Evolutionary conservation across 2,888 invertebrate species (phyloP).

Genomic region (Lacanobia oleracea): DNA sequence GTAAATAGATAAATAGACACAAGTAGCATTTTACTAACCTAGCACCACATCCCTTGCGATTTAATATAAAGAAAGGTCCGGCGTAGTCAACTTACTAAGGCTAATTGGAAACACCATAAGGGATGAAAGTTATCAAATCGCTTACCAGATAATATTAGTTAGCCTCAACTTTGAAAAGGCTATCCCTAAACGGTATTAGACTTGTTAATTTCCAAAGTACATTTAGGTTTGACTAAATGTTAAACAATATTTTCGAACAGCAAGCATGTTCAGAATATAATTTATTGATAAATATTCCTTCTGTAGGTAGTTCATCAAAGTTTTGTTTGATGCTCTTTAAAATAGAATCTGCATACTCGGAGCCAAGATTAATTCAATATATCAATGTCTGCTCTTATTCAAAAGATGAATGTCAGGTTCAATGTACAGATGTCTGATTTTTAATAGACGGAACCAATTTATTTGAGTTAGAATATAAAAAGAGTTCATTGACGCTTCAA

Average conservation of each 20-base stretch:
- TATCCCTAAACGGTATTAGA: slow-evolving; percentile 13
- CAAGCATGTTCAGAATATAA: neutral
- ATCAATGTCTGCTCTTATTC: slow-evolving; percentile 22
- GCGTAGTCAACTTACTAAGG: too few species aligned
- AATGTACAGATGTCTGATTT: slow-evolving; percentile 39
- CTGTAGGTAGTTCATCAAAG: neutral
- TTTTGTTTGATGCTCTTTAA: neutral
- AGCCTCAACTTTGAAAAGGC: slow-evolving; percentile 32
- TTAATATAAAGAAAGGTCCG: too few species aligned
- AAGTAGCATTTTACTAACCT: too few species aligned
- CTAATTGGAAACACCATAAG: slow-evolving; percentile 21
- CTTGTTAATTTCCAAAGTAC: slow-evolving; percentile 24
- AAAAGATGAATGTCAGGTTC: slow-evolving; percentile 39
- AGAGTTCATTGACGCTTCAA: slow-evolving; percentile 56
- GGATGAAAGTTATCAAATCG: slow-evolving; percentile 48
- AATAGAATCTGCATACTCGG: neutral
- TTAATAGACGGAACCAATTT: slow-evolving; percentile 53
- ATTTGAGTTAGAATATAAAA: slow-evolving; percentile 45
- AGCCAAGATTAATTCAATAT: slow-evolving; percentile 15
- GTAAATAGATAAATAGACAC: too few species aligned
- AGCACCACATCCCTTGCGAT: too few species aligned
- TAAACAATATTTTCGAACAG: neutral
- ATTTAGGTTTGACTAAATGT: slow-evolving; percentile 14
- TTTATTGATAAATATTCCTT: slow-evolving; percentile 12
- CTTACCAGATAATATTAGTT: slow-evolving; percentile 25